Percentiles rank a stretch among this genome's conserved stretches.
Evolutionary conservation across 2,888 invertebrate species (phyloP).

Genomic region (Noctua fimbriata): DNA sequence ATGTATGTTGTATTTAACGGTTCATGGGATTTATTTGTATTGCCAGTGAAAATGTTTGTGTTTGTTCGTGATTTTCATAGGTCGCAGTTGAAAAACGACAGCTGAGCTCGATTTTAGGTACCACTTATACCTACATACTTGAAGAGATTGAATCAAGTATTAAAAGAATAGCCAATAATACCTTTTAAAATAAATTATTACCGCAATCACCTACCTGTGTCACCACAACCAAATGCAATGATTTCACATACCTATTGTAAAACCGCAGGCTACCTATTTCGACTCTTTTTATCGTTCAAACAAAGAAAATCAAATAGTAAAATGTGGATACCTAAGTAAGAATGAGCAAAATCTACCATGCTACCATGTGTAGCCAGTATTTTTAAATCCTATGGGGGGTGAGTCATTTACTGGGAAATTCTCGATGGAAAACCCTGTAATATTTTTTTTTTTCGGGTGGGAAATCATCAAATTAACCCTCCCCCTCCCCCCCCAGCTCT

Average conservation of each 20-base stretch:
- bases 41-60: background rate
- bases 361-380: background rate
- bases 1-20: background rate
- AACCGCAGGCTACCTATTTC: slow-evolving; percentile 11
- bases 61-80: background rate
- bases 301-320: background rate
- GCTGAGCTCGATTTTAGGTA: background rate
- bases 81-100: background rate
- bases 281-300: background rate
- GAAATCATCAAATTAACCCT: no score
- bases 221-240: background rate
- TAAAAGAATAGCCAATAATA: background rate
- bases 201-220: background rate
- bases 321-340: background rate
- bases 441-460: no score
- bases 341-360: background rate
- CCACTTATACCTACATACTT: background rate
- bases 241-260: background rate
- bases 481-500: no score
- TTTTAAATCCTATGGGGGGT: no score
- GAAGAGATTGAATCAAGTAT: background rate
- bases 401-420: no score
- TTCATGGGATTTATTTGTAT: background rate
- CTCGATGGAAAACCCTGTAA: no score
- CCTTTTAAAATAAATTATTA: background rate